These are phyloP conservation scores for Nematopogon swammerdamellus DNA, from an alignment of 2,888 invertebrate genomes.

Conservation along the genomic window DNA sequence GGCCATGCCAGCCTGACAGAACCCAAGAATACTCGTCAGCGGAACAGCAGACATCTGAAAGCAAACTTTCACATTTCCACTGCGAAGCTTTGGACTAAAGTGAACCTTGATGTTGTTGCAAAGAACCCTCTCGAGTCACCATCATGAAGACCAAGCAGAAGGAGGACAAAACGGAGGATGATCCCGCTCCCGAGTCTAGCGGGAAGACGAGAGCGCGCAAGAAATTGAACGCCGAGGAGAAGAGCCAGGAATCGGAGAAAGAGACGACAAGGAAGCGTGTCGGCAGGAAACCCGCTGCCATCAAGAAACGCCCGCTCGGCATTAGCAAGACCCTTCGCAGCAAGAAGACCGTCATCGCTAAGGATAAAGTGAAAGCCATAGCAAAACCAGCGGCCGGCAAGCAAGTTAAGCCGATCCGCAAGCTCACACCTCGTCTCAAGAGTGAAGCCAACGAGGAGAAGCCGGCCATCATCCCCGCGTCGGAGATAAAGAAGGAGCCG, in stretches of 20 bases:
- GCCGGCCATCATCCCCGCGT: constrained; percentile 34
- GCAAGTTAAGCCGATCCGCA: constrained; percentile 27
- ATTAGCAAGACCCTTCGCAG: constrained; percentile 43
- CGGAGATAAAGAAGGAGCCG: constrained; percentile 48
- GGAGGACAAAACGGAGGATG: constrained; percentile 48
- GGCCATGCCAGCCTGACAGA: too few species aligned
- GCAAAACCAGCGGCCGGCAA: constrained; percentile 26
- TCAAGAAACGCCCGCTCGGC: constrained; percentile 43
- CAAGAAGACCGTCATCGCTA: constrained; percentile 32
- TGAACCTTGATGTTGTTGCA: not conserved
- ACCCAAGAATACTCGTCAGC: too few species aligned
- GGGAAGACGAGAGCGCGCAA: constrained; percentile 49
- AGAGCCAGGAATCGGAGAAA: constrained; percentile 33
- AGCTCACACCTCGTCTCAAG: constrained; percentile 26
- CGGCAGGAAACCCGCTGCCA: constrained; percentile 33
- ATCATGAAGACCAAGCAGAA: constrained; percentile 55
- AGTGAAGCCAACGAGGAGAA: constrained; percentile 30
- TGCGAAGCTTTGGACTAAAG: too few species aligned
- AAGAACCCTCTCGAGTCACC: constrained; percentile 14
- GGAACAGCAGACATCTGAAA: too few species aligned
- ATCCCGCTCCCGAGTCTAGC: constrained; percentile 26
- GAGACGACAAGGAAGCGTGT: constrained; percentile 27
- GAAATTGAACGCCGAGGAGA: constrained; percentile 35
- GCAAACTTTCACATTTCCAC: too few species aligned
- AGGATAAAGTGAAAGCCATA: constrained; percentile 36